A percentile compares a stretch with the other conserved stretches of the same genome.
Evolutionary conservation across 2,888 invertebrate species (phyloP).

Genomic region (Diogma glabrata): DNA sequence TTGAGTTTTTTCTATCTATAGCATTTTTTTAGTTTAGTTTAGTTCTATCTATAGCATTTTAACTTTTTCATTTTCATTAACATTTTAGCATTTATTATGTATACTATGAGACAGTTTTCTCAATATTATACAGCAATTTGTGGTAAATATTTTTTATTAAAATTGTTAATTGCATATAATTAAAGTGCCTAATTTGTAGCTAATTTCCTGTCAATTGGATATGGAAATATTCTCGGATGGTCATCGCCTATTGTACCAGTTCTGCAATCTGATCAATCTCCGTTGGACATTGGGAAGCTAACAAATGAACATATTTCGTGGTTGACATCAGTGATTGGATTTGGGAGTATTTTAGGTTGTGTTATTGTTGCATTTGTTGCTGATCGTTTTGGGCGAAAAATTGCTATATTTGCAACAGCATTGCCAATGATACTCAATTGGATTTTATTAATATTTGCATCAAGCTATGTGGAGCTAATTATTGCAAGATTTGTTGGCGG

Average conservation of each 20-base stretch:
- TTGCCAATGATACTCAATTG: constrained; percentile 27
- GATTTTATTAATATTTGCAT: neutral
- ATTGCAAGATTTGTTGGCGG: constrained; percentile 12
- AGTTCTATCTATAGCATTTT: too few species aligned
- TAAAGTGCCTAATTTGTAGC: constrained; percentile 4
- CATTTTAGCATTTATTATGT: too few species aligned
- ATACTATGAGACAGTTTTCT: neutral
- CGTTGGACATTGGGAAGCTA: constrained; percentile 22
- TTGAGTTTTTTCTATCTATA: too few species aligned
- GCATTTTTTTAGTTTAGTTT: too few species aligned
- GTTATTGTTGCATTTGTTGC: constrained; percentile 25
- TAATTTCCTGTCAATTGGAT: constrained; percentile 3
- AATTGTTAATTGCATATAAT: neutral
- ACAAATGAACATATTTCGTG: constrained; percentile 24
- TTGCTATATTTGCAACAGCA: constrained; percentile 26
- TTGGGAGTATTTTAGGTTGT: constrained; percentile 27
- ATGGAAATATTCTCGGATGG: constrained; percentile 15
- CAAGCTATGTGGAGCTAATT: neutral
- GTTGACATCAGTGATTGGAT: constrained; percentile 26
- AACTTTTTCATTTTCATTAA: too few species aligned
- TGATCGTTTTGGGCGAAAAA: constrained; percentile 27
- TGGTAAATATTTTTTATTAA: neutral
- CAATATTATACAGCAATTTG: neutral
- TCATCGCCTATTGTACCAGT: constrained; percentile 11
- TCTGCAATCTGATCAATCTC: constrained; percentile 19